Percentiles rank a stretch among this genome's conserved stretches.
phyloP scores from a whole-genome alignment of 2,888 invertebrate genomes.

The Yponomeuta evonymella region DNA sequence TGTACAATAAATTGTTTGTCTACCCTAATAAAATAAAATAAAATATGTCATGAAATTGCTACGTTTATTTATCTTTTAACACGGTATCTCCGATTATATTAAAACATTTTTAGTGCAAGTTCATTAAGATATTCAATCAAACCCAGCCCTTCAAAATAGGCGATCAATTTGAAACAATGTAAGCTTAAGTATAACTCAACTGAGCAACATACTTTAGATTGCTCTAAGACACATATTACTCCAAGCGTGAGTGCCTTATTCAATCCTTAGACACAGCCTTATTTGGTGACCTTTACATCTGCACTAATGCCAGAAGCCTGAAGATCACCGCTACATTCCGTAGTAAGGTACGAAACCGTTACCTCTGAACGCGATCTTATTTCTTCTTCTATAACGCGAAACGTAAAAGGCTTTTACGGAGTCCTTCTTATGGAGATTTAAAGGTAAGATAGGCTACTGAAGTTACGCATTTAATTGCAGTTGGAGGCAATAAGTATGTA shows the following conservation, averaged over 20 bases:
- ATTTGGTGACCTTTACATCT: background rate
- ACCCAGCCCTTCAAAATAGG: background rate
- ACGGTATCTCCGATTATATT: no score
- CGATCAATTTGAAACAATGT: background rate
- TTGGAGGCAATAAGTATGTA: background rate
- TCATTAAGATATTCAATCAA: background rate
- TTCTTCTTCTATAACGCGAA: background rate
- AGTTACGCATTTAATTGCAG: background rate
- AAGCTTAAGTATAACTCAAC: background rate
- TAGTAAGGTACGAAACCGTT: background rate
- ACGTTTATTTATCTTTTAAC: no score
- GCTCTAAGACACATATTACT: background rate
- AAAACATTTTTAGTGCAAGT: no score
- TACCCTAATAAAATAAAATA: no score
- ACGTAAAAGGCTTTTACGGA: background rate
- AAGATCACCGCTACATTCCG: background rate
- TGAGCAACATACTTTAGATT: background rate
- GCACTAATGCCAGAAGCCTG: background rate
- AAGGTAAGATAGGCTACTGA: slow-evolving; percentile 4
- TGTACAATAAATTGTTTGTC: no score
- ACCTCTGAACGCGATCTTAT: background rate
- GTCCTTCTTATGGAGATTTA: background rate
- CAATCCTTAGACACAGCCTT: background rate
- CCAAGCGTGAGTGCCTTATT: background rate
- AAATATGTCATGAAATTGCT: no score